These are phyloP conservation scores for Coelinius sp. DNA, from an alignment of 2,888 invertebrate genomes.

Conservation along the genomic window DNA sequence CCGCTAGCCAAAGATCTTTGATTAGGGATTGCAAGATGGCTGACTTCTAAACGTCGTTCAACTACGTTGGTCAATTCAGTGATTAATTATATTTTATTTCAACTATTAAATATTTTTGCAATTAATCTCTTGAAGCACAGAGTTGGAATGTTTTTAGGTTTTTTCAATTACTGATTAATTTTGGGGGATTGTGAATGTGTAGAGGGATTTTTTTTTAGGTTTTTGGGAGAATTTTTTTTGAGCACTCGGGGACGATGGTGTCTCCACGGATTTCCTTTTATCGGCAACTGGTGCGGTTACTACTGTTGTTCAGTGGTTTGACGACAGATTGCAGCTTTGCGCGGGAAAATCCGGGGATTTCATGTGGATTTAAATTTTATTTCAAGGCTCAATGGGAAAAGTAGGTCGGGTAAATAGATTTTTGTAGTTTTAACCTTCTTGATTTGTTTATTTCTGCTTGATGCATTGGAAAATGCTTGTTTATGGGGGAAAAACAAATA, in stretches of 20 bases:
- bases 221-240: conserved; percentile 35
- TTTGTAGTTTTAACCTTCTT: background rate
- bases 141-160: background rate
- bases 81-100: conserved; percentile 39
- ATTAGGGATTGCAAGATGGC: conserved; percentile 91
- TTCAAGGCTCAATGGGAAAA: background rate
- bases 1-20: conserved; percentile 87
- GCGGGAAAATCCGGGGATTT: background rate
- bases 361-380: background rate
- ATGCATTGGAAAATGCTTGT: no score
- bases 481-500: background rate
- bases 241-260: conserved; percentile 36
- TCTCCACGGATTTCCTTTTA: conserved; percentile 65
- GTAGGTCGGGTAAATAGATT: background rate
- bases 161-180: background rate
- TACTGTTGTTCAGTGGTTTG: conserved; percentile 34
- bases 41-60: conserved; percentile 84
- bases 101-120: background rate
- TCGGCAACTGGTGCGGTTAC: conserved; percentile 59
- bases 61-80: conserved; percentile 78
- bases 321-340: conserved; percentile 51
- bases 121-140: background rate
- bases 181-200: background rate
- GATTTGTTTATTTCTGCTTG: no score
- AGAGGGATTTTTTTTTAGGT: conserved; percentile 38